Conservation (phyloP, 2,113 vertebrate genomes). For the Cavia aperea region DNA sequence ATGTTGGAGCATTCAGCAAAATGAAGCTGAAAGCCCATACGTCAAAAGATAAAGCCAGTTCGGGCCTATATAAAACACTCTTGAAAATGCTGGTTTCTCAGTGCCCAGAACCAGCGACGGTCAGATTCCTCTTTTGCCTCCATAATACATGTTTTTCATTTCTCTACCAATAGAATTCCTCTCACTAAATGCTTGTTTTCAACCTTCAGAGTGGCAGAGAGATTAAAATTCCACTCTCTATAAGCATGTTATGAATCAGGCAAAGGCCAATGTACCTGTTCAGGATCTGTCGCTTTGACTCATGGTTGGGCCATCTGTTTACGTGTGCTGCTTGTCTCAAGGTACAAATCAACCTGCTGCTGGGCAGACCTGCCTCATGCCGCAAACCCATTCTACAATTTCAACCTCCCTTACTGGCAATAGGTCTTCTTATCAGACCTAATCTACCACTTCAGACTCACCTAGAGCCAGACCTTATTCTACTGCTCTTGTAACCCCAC, state of each 20-base stretch:
- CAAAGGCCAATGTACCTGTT: constrained; percentile 55
- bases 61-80: background rate
- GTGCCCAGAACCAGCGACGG: constrained; percentile 3
- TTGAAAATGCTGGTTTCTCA: background rate
- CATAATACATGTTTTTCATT: constrained; percentile 27
- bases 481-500: background rate
- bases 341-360: constrained; percentile 56
- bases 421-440: constrained; percentile 53
- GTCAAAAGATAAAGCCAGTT: constrained; percentile 15
- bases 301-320: constrained; percentile 48
- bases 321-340: constrained; percentile 35
- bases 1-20: background rate
- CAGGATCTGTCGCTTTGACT: constrained; percentile 45
- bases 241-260: constrained; percentile 44
- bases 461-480: constrained; percentile 48
- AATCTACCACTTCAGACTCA: constrained; percentile 50
- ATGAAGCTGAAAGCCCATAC: background rate
- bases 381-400: constrained; percentile 58
- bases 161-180: constrained; percentile 37
- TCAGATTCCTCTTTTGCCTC: constrained; percentile 33
- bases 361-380: constrained; percentile 48
- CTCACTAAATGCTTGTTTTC: constrained; percentile 41
- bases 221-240: constrained; percentile 36
- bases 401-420: constrained; percentile 58
- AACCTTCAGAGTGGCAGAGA: constrained; percentile 17